Base-by-base conservation (phyloP, 2,113 vertebrate genomes). In the Oreochromis niloticus region DNA sequence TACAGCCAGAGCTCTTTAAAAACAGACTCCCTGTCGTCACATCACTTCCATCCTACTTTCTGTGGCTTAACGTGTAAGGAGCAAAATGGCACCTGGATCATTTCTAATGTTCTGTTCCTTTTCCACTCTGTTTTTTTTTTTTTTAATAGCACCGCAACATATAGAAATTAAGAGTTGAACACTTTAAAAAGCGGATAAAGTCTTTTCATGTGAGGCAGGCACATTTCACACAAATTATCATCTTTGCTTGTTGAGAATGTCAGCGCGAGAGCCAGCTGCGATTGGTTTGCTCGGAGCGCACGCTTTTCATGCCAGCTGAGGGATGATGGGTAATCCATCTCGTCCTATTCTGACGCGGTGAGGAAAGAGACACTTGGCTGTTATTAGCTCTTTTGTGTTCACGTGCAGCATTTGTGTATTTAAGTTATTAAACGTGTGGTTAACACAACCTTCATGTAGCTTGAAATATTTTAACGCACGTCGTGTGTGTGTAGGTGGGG, bases 141-240 rank as follows among this genome's bases (percentile, higher is more conserved):
- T 12, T 12, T 43, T 43, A 81, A 93, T 91, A 90, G 90, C 73
- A 85, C 63, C 6, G n/a, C 57, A 9, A 91, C 82, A 39, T 80
- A 88, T 82, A 88, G 80, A 94, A 93, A 94, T 93, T 81, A 94
- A 80, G 88, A 93, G 87, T 90, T 87, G 81, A 92, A 94, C 87
- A 88, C 85, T 91, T 92, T 68, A 84, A 88, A 85, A 88, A 80
- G 86, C 86, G 78, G 83, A 93, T 88, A 17, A 80, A 91, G 88
- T 91, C 91, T 91, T 94, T 95, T 94, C 84, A 91, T 93, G 80
- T 88, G 75, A 88, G 88, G 85, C 90, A 91, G 89, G 92, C 92
- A 88, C 80, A 94, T 95, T 95, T 94, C 94, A 95, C 94, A 94
- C 92, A 91, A 90, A 95, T 95, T 95, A 94, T 92, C 91, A 66